These are phyloP conservation scores for Craseonycteris thonglongyai DNA, from an alignment of 2,113 vertebrate genomes.

Conservation along the genomic window DNA sequence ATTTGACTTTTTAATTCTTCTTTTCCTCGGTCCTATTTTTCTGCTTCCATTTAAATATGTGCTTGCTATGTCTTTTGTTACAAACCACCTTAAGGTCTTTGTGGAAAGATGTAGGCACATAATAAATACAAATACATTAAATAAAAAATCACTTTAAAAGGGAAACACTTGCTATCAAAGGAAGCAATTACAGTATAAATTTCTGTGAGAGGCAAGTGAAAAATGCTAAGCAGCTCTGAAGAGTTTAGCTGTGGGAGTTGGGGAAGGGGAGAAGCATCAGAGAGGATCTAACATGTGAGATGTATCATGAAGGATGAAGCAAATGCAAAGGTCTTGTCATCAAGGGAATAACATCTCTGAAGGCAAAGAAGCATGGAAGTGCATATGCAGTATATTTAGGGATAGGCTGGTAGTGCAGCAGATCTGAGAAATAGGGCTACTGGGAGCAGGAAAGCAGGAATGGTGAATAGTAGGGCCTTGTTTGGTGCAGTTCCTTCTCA, in stretches of 20 bases:
- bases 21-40: background rate
- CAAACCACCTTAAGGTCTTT: background rate
- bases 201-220: background rate
- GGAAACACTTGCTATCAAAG: background rate
- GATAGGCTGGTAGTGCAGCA: background rate
- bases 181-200: background rate
- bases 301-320: background rate
- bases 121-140: background rate
- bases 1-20: background rate
- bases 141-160: background rate
- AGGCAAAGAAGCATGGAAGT: background rate
- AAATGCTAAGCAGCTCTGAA: background rate
- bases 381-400: background rate
- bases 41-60: constrained; percentile 18
- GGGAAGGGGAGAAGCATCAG: background rate
- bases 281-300: background rate
- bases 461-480: background rate
- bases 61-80: background rate
- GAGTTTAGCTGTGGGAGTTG: background rate
- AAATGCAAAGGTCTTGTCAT: background rate
- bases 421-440: background rate
- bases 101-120: background rate
- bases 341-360: background rate
- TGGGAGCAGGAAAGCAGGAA: background rate
- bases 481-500: background rate